Evolutionary conservation across 2,888 invertebrate genomes (phyloP), one percentile per base, ranked within the genome.

Genomic region (Heliconius sara): DNA sequence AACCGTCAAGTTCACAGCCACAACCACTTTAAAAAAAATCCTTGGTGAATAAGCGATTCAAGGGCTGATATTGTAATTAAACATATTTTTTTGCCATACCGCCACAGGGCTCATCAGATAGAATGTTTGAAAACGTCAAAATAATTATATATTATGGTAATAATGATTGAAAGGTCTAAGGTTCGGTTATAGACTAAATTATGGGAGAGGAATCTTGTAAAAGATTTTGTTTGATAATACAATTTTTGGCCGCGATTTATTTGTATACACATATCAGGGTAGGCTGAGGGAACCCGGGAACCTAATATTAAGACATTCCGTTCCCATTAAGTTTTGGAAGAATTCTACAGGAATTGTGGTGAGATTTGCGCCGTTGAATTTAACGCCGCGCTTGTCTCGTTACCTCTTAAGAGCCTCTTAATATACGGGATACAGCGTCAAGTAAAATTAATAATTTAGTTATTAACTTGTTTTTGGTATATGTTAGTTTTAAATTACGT

Each of bases 151-250:
- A 91, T 87, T 90, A 87, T 88, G 88, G 89, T 89, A 87, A 90
- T 91, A 90, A 93, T 94, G 94, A 95, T 95, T 94, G 94, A 93
- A 94, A 92, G 94, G 92, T 93, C 90, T 91, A 89, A 85, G 85
- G 85, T 84, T 86, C 77, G 82, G 76, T 77, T 81, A 82, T 70
- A 91, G 92, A 88, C 87, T 85, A 89, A 76, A 43, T 77, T 25
- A 39, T 22, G 27, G 43, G 30, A 39, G 74, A 74, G 74, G 47
- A 43, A 60, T 75, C 30, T n/a, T n/a, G 10, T 76, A 47, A n/a
- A 74, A n/a, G 16, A 12, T 63, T 57, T 52, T 10, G 30, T 72
- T 19, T 3, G 16, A 25, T 25, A 63, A 63, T 63, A 12, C 12
- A 27, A 25, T 16, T 63, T 63, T 63, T 27, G 27, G 27, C 12